Evolutionary conservation across 2,888 invertebrate species (phyloP).

Genomic region (Prosopocoilus inquinatus): DNA sequence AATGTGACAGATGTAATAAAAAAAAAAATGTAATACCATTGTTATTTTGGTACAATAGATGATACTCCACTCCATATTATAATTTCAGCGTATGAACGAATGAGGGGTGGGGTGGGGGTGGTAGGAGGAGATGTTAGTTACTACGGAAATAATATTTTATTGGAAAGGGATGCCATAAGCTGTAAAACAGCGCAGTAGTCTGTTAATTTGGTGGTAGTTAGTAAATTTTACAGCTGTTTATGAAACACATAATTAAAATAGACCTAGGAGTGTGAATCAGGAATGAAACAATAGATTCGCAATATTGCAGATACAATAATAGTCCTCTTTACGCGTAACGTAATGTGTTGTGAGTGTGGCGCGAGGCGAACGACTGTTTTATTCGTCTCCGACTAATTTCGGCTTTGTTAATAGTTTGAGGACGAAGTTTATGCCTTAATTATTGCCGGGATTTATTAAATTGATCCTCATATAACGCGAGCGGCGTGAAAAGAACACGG

Average conservation of each 20-base stretch:
- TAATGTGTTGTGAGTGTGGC: constrained; percentile 39
- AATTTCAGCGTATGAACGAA: too few relatives aligned
- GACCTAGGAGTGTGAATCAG: constrained; percentile 1
- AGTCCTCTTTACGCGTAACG: constrained; percentile 32
- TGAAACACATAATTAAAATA: neutral
- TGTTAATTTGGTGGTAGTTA: neutral
- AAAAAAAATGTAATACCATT: too few relatives aligned
- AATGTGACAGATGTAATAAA: too few relatives aligned
- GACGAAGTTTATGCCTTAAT: constrained; percentile 47
- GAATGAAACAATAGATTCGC: constrained; percentile 26
- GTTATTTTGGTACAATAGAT: too few relatives aligned
- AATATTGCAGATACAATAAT: constrained; percentile 39
- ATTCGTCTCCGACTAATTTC: constrained; percentile 44
- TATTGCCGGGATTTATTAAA: constrained; percentile 47
- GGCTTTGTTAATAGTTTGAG: constrained; percentile 48
- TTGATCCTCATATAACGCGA: constrained; percentile 39
- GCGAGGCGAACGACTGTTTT: constrained; percentile 41
- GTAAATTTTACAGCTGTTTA: neutral
- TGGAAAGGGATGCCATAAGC: too few relatives aligned
- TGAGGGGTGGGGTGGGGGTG: too few relatives aligned
- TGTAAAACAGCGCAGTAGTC: too few relatives aligned
- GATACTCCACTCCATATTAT: too few relatives aligned
- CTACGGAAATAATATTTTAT: too few relatives aligned
- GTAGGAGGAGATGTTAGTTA: too few relatives aligned
- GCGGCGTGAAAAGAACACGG: constrained; percentile 39